phyloP scores from a whole-genome alignment of 2,113 vertebrate genomes.

The Myotis lucifugus region DNA sequence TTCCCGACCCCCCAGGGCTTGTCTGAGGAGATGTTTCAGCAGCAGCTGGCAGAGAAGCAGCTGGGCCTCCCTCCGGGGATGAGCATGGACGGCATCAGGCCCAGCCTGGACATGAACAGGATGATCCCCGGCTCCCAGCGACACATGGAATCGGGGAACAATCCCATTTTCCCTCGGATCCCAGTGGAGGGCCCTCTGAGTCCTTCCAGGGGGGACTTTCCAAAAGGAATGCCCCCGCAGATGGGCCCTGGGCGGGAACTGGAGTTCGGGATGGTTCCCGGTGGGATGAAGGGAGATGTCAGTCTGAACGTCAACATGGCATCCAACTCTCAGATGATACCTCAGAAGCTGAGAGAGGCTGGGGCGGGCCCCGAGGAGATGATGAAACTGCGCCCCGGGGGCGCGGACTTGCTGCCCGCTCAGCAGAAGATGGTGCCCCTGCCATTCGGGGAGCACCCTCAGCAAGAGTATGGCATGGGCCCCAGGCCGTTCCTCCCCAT shows the following conservation, averaged over 20 bases:
- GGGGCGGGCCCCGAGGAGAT: slow-evolving; percentile 91
- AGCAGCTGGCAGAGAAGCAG: slow-evolving; percentile 95
- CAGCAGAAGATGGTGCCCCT: slow-evolving; percentile 95
- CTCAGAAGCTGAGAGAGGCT: slow-evolving; percentile 94
- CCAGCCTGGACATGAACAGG: slow-evolving; percentile 92
- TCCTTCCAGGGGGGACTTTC: slow-evolving; percentile 94
- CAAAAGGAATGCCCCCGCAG: slow-evolving; percentile 88
- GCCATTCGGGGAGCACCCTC: slow-evolving; percentile 93
- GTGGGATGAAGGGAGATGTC: slow-evolving; percentile 90
- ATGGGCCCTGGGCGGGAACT: slow-evolving; percentile 89
- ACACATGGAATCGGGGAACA: slow-evolving; percentile 93
- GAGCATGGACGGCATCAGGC: slow-evolving; percentile 90
- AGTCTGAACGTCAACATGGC: slow-evolving; percentile 89
- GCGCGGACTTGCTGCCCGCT: slow-evolving; percentile 92
- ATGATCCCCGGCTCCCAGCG: slow-evolving; percentile 93
- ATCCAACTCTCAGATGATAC: slow-evolving; percentile 92
- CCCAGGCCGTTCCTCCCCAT: slow-evolving; percentile 94
- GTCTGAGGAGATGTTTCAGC: slow-evolving; percentile 95
- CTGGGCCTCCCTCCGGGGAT: slow-evolving; percentile 94
- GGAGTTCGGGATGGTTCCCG: slow-evolving; percentile 94
- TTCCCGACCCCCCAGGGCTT: slow-evolving; percentile 96
- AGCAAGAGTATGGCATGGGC: slow-evolving; percentile 94
- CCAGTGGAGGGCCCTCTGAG: slow-evolving; percentile 96
- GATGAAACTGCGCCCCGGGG: slow-evolving; percentile 91
- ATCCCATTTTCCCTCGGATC: slow-evolving; percentile 94